phyloP scores from a whole-genome alignment of 2,888 invertebrate species.

The Itoplectis maculator region DNA sequence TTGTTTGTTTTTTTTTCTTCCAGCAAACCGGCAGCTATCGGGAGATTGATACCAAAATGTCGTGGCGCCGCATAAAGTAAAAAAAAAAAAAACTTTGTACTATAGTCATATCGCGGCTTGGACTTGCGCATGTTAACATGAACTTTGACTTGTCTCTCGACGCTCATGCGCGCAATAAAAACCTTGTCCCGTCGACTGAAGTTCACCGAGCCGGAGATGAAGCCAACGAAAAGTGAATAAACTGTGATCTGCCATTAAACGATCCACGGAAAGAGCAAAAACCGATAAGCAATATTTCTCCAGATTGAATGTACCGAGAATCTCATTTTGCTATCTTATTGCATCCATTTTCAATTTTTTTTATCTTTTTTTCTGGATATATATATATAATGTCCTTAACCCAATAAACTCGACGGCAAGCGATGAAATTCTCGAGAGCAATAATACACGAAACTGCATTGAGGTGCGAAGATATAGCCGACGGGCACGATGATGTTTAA shows the following conservation, averaged over 20 bases:
- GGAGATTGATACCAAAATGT: not conserved
- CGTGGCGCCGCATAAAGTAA: not conserved
- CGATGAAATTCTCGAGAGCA: conserved; percentile 46
- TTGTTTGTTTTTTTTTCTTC: conserved; percentile 1
- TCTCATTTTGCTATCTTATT: conserved; percentile 9
- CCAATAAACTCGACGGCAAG: conserved; percentile 29
- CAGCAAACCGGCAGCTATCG: not conserved
- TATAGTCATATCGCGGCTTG: not conserved
- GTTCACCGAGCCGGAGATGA: conserved; percentile 32
- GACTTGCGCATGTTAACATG: not conserved
- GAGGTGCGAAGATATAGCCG: conserved; percentile 9
- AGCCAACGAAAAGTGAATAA: conserved; percentile 40
- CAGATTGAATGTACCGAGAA: not conserved
- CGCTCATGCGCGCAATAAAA: conserved; percentile 2
- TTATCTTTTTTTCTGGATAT: not conserved
- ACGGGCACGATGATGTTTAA: conserved; percentile 21
- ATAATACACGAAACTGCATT: conserved; percentile 39
- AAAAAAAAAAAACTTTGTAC: not conserved
- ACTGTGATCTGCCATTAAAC: conserved; percentile 40
- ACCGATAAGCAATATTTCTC: conserved; percentile 15
- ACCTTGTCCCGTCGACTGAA: conserved; percentile 5
- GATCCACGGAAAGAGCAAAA: conserved; percentile 5
- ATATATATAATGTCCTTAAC: conserved; percentile 32
- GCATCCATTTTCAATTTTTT: not conserved
- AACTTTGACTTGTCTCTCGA: conserved; percentile 13